Percentiles rank a stretch among this genome's conserved stretches.
These are phyloP conservation scores for Pangasius mekongensis DNA, from an alignment of 2,797 vertebrate species.

Conservation along the genomic window DNA sequence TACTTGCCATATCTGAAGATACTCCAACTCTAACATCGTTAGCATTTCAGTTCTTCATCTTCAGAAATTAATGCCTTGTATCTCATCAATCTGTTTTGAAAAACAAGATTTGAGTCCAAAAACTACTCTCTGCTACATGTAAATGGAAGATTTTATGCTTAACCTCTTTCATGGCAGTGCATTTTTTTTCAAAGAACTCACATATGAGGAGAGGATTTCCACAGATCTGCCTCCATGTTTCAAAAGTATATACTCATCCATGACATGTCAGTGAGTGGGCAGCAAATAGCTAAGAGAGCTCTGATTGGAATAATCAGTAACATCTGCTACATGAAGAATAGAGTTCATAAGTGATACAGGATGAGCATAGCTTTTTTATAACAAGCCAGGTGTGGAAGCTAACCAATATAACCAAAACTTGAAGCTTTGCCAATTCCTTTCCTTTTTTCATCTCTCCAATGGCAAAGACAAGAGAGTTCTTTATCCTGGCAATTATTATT, in stretches of 20 bases:
- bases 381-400: conserved; percentile 65
- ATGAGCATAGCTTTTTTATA: conserved; percentile 67
- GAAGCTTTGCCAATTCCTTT: conserved; percentile 62
- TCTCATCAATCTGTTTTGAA: conserved; percentile 46
- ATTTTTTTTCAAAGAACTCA: conserved; percentile 65
- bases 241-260: conserved; percentile 53
- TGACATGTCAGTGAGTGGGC: conserved; percentile 60
- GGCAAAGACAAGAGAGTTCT: conserved; percentile 66
- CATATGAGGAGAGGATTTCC: conserved; percentile 72
- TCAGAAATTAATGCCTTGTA: conserved; percentile 30
- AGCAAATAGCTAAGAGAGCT: conserved; percentile 57
- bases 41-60: conserved; percentile 36
- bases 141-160: conserved; percentile 46
- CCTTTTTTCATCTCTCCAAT: conserved; percentile 65
- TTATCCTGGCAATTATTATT: conserved; percentile 74
- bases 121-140: conserved; percentile 42
- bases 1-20: conserved; percentile 33
- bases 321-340: conserved; percentile 69
- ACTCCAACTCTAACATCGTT: conserved; percentile 22
- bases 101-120: conserved; percentile 48
- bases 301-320: conserved; percentile 73
- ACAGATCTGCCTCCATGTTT: conserved; percentile 72
- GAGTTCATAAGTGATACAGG: conserved; percentile 67
- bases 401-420: conserved; percentile 69
- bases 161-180: conserved; percentile 23